Percentiles rank a stretch among this genome's conserved stretches.
Conservation (phyloP, 2,797 vertebrate species). For the Pipistrellus pipistrellus region DNA sequence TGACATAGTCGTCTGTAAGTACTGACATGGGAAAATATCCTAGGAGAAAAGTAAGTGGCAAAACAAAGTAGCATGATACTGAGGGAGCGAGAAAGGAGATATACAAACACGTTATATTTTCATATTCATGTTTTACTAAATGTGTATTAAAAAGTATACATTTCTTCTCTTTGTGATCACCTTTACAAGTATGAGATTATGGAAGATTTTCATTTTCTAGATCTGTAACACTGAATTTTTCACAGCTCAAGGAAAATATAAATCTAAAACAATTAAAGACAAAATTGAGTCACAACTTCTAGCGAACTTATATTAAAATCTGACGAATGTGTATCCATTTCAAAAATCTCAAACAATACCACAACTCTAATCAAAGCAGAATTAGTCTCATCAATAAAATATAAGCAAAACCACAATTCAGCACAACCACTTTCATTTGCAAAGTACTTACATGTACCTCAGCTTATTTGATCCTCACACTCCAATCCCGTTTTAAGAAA, state of each 20-base stretch:
- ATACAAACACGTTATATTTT: conserved; percentile 9
- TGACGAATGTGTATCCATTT: background rate
- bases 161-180: conserved; percentile 7
- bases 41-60: background rate
- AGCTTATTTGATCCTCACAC: conserved; percentile 24
- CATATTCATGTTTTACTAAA: background rate
- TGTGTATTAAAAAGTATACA: background rate
- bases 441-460: conserved; percentile 21
- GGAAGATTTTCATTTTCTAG: conserved; percentile 22
- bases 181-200: background rate
- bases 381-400: conserved; percentile 39
- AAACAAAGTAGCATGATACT: background rate
- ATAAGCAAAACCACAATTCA: conserved; percentile 57
- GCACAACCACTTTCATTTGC: conserved; percentile 12
- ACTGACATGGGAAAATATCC: background rate
- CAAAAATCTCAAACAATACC: conserved; percentile 43
- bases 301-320: conserved; percentile 8
- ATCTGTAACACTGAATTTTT: conserved; percentile 29
- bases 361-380: conserved; percentile 58
- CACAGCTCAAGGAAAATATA: background rate
- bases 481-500: conserved; percentile 39
- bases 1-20: background rate
- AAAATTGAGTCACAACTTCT: conserved; percentile 18
- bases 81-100: background rate
- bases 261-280: conserved; percentile 8